Percentiles rank a stretch among this genome's conserved stretches.
Evolutionary conservation across 1,140 invertebrate genomes (phyloP).

Genomic region (Drosophila rufa): DNA sequence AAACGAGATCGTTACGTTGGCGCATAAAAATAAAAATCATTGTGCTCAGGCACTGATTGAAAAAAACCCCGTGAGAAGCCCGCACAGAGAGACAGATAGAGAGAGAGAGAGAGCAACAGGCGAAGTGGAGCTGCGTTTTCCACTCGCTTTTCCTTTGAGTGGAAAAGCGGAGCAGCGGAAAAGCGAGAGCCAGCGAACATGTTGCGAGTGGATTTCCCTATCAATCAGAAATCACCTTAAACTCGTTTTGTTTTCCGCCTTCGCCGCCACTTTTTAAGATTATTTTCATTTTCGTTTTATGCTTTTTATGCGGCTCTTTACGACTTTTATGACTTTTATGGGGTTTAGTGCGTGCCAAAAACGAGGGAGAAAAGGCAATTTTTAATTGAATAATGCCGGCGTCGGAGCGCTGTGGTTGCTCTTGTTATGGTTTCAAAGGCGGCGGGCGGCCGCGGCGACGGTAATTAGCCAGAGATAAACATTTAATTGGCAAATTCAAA

Average conservation of each 20-base stretch:
- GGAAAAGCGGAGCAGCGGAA: conserved; percentile 35
- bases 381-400: conserved; percentile 85
- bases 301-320: conserved; percentile 72
- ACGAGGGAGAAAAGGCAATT: conserved; percentile 63
- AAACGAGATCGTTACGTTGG: conserved; percentile 85
- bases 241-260: conserved; percentile 55
- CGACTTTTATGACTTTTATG: conserved; percentile 85
- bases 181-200: conserved; percentile 47
- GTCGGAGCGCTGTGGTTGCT: conserved; percentile 42
- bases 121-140: conserved; percentile 48
- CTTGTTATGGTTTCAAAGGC: conserved; percentile 43
- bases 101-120: conserved; percentile 53
- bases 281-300: conserved; percentile 85
- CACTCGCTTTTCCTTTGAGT: conserved; percentile 72
- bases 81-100: conserved; percentile 23
- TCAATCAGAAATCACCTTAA: conserved; percentile 76
- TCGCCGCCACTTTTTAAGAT: conserved; percentile 70
- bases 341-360: conserved; percentile 85
- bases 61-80: conserved; percentile 59
- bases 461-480: conserved; percentile 79
- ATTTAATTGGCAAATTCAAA: conserved; percentile 80
- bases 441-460: conserved; percentile 28
- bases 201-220: conserved; percentile 60
- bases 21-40: conserved; percentile 85
- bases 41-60: conserved; percentile 85